A percentile compares a stretch with the other conserved stretches of the same genome.
Conservation (phyloP, 2,113 vertebrate species). For the Nycticryphes semicollaris region DNA sequence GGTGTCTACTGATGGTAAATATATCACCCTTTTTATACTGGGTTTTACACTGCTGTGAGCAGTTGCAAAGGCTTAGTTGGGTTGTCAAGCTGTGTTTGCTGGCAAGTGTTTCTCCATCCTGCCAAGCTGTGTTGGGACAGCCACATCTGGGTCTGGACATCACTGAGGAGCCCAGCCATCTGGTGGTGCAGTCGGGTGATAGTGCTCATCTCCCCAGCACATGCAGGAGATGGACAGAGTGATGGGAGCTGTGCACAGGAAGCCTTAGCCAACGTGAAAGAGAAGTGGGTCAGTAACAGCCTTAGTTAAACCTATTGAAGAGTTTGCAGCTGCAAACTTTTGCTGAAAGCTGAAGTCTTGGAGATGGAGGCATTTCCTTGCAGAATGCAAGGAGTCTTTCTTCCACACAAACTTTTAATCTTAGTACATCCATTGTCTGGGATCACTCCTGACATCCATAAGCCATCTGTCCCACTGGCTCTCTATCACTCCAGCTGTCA, state of each 20-base stretch:
- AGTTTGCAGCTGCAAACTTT: background rate
- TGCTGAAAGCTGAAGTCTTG: background rate
- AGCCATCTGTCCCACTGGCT: background rate
- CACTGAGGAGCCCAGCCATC: rapidly evolving
- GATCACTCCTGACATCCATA: background rate
- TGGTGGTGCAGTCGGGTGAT: background rate
- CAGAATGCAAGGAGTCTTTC: background rate
- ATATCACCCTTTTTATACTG: background rate
- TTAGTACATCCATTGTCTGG: background rate
- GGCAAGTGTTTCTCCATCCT: background rate
- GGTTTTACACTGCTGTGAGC: background rate
- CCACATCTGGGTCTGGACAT: background rate
- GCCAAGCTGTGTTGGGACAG: background rate
- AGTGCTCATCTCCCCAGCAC: background rate
- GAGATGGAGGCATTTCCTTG: background rate
- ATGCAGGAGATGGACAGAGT: background rate
- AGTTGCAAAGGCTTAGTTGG: background rate
- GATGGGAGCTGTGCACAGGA: background rate
- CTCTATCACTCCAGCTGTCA: background rate
- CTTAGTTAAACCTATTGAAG: background rate
- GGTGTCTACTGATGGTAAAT: background rate
- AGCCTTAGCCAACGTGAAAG: background rate
- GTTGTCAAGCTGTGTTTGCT: background rate
- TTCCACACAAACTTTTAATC: background rate
- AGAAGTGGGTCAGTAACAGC: background rate